phyloP scores from a whole-genome alignment of 2,797 vertebrate species.

The Linurgus olivaceus region DNA sequence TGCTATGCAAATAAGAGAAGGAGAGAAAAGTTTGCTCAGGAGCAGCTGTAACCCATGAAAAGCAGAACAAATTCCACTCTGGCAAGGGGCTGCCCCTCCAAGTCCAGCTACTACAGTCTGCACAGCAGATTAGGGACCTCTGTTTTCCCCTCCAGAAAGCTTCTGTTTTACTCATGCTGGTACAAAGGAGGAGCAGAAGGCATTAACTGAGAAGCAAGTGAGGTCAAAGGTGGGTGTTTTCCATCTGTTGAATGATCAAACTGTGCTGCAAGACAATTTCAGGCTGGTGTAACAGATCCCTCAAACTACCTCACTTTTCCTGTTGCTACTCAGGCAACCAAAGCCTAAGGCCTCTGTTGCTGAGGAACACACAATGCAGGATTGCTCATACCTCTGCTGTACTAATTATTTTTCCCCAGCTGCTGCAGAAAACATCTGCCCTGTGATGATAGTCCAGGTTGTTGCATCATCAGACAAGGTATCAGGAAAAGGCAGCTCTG shows the following conservation, averaged over 20 bases:
- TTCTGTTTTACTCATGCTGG: not conserved
- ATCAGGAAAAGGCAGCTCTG: not conserved
- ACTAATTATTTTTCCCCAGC: not conserved
- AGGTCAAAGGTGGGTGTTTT: not conserved
- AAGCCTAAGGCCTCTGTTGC: not conserved
- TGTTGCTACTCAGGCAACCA: not conserved
- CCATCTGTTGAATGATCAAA: not conserved
- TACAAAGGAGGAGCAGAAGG: not conserved
- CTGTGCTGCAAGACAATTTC: not conserved
- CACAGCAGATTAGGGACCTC: not conserved
- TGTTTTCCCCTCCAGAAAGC: not conserved
- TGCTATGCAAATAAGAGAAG: not conserved
- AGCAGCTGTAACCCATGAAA: not conserved
- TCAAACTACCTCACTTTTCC: not conserved
- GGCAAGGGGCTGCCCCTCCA: not conserved
- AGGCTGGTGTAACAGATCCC: not conserved
- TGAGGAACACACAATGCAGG: not conserved
- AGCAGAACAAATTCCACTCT: not conserved
- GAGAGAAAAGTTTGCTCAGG: not conserved
- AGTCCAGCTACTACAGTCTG: not conserved
- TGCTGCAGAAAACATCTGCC: not conserved
- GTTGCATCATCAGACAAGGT: not conserved
- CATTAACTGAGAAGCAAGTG: not conserved
- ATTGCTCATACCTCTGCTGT: not conserved
- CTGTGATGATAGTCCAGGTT: not conserved